Percentiles rank a stretch among this genome's conserved stretches.
Conservation (phyloP, 2,888 invertebrate species). For the Helobdella robusta region DNA sequence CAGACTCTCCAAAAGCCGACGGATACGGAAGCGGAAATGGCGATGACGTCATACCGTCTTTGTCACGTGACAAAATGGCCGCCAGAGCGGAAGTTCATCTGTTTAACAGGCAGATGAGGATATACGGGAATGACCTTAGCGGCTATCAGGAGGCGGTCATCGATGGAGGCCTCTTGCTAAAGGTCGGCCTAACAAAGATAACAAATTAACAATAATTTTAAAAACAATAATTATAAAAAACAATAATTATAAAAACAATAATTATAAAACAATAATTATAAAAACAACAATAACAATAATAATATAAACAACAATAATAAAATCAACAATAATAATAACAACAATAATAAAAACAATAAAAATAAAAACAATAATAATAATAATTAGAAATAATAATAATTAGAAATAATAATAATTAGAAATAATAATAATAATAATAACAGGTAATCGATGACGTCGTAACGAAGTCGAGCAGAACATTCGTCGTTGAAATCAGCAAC, state of each 20-base stretch:
- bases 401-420: too few species aligned
- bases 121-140: slow-evolving; percentile 44
- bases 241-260: not conserved
- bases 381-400: too few species aligned
- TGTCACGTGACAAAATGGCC: slow-evolving; percentile 23
- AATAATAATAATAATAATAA: too few species aligned
- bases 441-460: slow-evolving; percentile 41
- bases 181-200: slow-evolving; percentile 30
- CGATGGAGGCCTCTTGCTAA: slow-evolving; percentile 44
- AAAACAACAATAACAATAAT: not conserved
- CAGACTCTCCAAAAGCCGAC: slow-evolving; percentile 43
- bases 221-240: slow-evolving; percentile 4
- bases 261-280: too few species aligned
- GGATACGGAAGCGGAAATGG: slow-evolving; percentile 41
- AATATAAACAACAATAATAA: not conserved
- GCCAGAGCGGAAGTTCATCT: slow-evolving; percentile 45
- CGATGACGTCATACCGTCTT: not conserved
- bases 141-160: slow-evolving; percentile 43
- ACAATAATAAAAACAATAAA: not conserved
- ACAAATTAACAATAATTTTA: not conserved
- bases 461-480: slow-evolving; percentile 37
- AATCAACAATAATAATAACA: not conserved
- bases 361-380: too few species aligned
- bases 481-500: slow-evolving; percentile 36
- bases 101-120: slow-evolving; percentile 43